Evolutionary conservation across 2,888 invertebrate genomes (phyloP).

Genomic region (Apoda limacodes): DNA sequence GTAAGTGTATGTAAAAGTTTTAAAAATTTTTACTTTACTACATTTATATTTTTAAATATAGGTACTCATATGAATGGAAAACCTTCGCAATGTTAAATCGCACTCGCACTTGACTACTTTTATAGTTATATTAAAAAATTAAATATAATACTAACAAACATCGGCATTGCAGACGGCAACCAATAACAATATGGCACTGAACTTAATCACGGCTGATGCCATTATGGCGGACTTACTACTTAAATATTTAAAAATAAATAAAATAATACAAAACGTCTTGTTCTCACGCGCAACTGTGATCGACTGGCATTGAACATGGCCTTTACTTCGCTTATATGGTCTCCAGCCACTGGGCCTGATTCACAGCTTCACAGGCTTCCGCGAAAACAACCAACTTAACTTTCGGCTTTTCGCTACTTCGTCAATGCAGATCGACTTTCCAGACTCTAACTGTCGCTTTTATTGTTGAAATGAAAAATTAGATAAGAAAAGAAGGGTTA

Average conservation of each 20-base stretch:
- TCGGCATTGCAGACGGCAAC: constrained; percentile 43
- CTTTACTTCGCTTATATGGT: constrained; percentile 50
- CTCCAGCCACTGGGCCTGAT: too few species aligned
- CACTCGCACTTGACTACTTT: too few species aligned
- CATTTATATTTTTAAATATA: too few species aligned
- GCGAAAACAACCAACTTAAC: constrained; percentile 21
- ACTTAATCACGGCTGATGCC: constrained; percentile 57
- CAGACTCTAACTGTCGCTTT: too few species aligned
- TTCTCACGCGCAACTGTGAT: constrained; percentile 32
- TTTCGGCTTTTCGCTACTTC: too few species aligned
- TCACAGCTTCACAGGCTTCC: constrained; percentile 26
- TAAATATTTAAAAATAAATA: constrained; percentile 27
- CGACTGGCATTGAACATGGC: constrained; percentile 57
- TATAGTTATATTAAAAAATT: constrained; percentile 10
- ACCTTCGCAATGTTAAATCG: too few species aligned
- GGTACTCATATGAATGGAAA: too few species aligned
- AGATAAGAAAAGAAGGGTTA: too few species aligned
- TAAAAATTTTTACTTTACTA: too few species aligned
- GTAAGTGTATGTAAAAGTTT: too few species aligned
- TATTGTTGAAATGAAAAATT: too few species aligned
- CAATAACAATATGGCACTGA: constrained; percentile 57
- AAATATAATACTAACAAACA: constrained; percentile 45
- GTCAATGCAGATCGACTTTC: too few species aligned
- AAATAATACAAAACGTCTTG: constrained; percentile 29
- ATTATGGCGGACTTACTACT: constrained; percentile 38